Conservation (phyloP, 2,113 vertebrate genomes). For the Anseranas semipalmata region DNA sequence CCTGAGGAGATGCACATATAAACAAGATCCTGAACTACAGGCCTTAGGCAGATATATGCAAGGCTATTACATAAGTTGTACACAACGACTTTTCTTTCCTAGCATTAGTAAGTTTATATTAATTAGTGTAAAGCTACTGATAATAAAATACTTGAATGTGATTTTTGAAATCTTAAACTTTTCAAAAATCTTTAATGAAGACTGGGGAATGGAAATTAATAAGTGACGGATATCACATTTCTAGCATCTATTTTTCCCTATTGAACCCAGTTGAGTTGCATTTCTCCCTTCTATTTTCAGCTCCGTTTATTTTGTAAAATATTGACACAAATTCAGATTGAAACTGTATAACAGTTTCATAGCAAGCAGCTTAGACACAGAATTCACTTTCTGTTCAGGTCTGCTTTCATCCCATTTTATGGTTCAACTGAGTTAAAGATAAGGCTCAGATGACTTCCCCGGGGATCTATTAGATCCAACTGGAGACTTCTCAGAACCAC, state of each 20-base stretch:
- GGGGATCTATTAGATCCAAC: background rate
- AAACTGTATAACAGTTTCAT: background rate
- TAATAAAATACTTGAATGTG: background rate
- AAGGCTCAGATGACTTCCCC: background rate
- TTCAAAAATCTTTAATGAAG: background rate
- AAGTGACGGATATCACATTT: background rate
- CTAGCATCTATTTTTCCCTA: background rate
- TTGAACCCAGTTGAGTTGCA: background rate
- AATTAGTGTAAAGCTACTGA: background rate
- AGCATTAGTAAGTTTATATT: background rate
- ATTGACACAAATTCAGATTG: background rate
- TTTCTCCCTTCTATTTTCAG: background rate
- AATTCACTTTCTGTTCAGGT: background rate
- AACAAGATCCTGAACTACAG: background rate
- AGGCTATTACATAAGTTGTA: background rate
- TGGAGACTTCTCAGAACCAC: background rate
- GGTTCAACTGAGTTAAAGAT: constrained; percentile 30
- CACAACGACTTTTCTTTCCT: background rate
- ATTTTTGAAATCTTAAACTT: background rate
- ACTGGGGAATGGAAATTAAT: background rate
- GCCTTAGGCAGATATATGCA: background rate
- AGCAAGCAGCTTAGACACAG: constrained; percentile 7
- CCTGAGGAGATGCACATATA: rapidly evolving
- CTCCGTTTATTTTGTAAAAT: constrained; percentile 18
- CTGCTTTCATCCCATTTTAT: constrained; percentile 27